Base-by-base conservation (phyloP, 1,140 invertebrate genomes). In the Drosophila virilis region DNA sequence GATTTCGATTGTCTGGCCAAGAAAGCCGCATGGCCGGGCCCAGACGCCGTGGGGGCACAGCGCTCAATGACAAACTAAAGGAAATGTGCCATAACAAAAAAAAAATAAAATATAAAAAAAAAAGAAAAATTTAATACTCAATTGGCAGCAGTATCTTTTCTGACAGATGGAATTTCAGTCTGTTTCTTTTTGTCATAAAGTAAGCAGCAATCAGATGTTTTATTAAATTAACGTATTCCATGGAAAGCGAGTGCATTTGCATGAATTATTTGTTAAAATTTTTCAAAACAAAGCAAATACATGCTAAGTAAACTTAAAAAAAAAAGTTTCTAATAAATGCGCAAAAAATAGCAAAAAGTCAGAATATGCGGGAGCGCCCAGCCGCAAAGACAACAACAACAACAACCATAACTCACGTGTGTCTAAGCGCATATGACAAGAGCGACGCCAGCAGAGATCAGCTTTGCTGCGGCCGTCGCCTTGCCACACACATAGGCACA, bases 331-430 rank as follows among this genome's bases (percentile, higher is more conserved):
- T 35, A 55, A 57, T 17, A 52, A 17, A 35, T 46, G n/a, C 2
- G 52, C 42, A 35, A 65, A 48, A 32, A 61, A 62, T 51, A 67
- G 50, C 12, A 13, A 62, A 35, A n/a, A 64, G 35, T 10, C 10
- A 59, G 42, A 74, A 40, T 43, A 62, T 62, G 72, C 65, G 79
- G 83, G 84, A 83, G 77, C 60, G 65, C 52, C 61, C 48, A 43
- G 77, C 70, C 48, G 51, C 33, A 65, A 60, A 40, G 74, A 61
- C 58, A 60, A 50, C 33, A 50, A 58, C 37, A 42, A 35, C 40
- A 50, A 64, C 58, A 74, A 69, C 66, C 69, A 75, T 48, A 80
- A 82, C 72, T 82, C 83, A 86, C 82, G 78, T 86, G 78, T 86
- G 70, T 72, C 80, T 76, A 77, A 84, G 67, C 72, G 76, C 76